These are phyloP conservation scores for Acrobasis repandana DNA, from an alignment of 2,888 invertebrate species.

Conservation along the genomic window DNA sequence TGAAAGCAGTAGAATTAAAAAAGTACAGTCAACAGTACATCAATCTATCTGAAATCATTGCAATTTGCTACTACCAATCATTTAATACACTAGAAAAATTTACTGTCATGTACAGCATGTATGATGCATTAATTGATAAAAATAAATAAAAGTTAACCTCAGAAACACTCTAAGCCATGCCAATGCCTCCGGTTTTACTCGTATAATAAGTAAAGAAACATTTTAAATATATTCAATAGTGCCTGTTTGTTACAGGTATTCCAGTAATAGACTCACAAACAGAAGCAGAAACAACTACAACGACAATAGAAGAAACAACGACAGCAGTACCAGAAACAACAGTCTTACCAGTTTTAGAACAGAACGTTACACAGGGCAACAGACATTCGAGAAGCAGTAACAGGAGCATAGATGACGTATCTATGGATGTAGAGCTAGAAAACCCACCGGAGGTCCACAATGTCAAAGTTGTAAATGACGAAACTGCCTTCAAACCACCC, in stretches of 20 bases:
- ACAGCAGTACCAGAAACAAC: conserved; percentile 34
- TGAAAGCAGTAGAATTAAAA: no score
- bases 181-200: no score
- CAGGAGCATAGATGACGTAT: conserved; percentile 39
- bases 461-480: conserved; percentile 43
- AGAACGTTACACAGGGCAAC: conserved; percentile 31
- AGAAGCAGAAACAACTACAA: conserved; percentile 27
- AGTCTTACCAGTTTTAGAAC: conserved; percentile 29
- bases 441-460: conserved; percentile 38
- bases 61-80: no score
- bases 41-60: no score
- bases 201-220: no score
- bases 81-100: no score
- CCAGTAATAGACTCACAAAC: conserved; percentile 50
- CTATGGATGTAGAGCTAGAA: conserved; percentile 32
- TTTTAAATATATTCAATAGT: not conserved
- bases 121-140: no score
- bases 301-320: conserved; percentile 24
- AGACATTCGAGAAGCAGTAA: conserved; percentile 35
- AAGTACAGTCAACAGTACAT: no score
- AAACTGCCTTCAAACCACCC: conserved; percentile 40
- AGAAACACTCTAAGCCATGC: no score
- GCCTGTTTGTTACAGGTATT: conserved; percentile 61
- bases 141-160: no score
- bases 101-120: no score